Conservation (phyloP, 2,888 invertebrate genomes). For the Latrodectus hesperus region DNA sequence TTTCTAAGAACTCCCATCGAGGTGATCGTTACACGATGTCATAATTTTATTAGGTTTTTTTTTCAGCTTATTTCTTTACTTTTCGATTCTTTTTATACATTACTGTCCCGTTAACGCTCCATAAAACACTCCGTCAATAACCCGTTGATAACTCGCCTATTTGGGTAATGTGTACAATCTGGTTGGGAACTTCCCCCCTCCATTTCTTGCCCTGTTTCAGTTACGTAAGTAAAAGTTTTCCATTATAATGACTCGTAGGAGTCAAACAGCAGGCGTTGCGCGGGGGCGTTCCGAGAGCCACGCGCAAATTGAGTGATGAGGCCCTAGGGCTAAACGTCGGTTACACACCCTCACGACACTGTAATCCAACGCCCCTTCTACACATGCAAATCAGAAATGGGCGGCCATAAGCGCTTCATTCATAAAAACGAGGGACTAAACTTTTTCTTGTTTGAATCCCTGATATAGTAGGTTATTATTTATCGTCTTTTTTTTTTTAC, state of each 20-base stretch:
- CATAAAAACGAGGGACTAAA: slow-evolving; percentile 37
- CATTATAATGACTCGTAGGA: slow-evolving; percentile 44
- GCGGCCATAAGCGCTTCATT: slow-evolving; percentile 54
- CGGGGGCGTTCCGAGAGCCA: slow-evolving; percentile 53
- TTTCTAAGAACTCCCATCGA: too few species aligned
- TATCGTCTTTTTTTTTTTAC: not conserved
- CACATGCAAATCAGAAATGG: slow-evolving; percentile 64
- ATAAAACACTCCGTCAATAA: slow-evolving; percentile 56
- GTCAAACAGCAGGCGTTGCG: slow-evolving; percentile 54
- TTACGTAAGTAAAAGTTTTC: slow-evolving; percentile 8
- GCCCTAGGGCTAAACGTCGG: slow-evolving; percentile 51
- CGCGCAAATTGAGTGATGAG: slow-evolving; percentile 57
- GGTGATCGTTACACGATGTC: too few species aligned
- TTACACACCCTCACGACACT: slow-evolving; percentile 46
- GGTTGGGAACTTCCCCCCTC: not conserved
- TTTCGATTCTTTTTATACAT: too few species aligned
- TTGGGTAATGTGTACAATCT: slow-evolving; percentile 11
- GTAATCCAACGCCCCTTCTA: slow-evolving; percentile 51
- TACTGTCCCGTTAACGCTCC: not conserved
- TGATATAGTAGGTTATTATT: slow-evolving; percentile 6
- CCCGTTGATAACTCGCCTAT: slow-evolving; percentile 37
- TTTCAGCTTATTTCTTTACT: too few species aligned
- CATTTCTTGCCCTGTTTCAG: slow-evolving; percentile 4
- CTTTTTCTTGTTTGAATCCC: slow-evolving; percentile 13
- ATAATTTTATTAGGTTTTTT: too few species aligned